Conservation (phyloP, 2,797 vertebrate species). For the Sus cebifrons region DNA sequence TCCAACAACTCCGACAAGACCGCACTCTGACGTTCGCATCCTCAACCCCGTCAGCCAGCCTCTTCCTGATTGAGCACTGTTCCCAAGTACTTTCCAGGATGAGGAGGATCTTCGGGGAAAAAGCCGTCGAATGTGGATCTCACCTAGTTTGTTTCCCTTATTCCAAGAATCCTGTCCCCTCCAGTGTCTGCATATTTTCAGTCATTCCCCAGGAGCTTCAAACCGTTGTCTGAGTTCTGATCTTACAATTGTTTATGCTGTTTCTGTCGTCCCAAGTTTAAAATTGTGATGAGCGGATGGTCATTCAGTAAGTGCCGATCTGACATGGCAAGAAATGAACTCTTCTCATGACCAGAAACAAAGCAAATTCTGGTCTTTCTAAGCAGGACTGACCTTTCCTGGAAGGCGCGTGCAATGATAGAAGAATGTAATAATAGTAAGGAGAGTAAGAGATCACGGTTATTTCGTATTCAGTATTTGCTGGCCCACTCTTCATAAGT, state of each 20-base stretch:
- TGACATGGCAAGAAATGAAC: slow-evolving; percentile 24
- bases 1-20: background rate
- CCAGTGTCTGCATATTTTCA: slow-evolving; percentile 14
- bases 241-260: slow-evolving; percentile 38
- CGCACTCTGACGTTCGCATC: background rate
- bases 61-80: background rate
- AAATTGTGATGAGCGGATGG: slow-evolving; percentile 22
- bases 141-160: background rate
- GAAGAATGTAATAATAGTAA: background rate
- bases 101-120: background rate
- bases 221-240: slow-evolving; percentile 49
- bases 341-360: background rate
- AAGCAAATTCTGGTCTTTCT: background rate
- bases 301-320: slow-evolving; percentile 44
- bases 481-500: background rate
- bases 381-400: slow-evolving; percentile 19
- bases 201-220: background rate
- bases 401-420: background rate
- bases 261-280: slow-evolving; percentile 9
- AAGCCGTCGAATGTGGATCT: background rate
- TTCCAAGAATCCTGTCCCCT: slow-evolving; percentile 6
- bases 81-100: background rate
- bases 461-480: background rate
- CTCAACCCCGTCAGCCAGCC: background rate
- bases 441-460: background rate